Evolutionary conservation across 2,113 vertebrate species (phyloP).

Genomic region (Menura novaehollandiae): DNA sequence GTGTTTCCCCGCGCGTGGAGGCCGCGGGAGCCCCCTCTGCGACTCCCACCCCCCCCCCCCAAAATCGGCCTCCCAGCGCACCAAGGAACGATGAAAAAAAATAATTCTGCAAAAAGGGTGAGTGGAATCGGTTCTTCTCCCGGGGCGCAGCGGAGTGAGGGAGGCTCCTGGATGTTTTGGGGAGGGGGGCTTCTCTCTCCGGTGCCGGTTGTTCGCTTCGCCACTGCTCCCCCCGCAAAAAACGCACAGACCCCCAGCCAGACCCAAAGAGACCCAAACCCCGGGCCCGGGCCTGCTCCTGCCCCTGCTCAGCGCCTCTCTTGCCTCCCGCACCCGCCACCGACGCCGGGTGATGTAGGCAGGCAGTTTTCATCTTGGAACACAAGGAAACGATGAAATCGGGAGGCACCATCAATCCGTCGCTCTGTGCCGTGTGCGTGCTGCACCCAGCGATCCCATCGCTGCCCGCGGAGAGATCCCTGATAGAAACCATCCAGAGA

Average conservation of each 20-base stretch:
- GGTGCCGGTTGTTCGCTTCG: not conserved
- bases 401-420: not conserved
- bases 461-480: not conserved
- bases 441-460: not conserved
- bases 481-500: rapidly evolving
- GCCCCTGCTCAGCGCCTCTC: not conserved
- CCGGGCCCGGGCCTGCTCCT: not conserved
- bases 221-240: not conserved
- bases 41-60: not conserved
- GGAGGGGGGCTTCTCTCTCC: not conserved
- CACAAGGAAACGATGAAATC: not conserved
- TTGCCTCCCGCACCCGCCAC: not conserved
- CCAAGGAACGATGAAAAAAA: slow-evolving; percentile 84
- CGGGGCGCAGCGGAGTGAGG: not conserved
- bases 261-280: not conserved
- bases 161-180: not conserved
- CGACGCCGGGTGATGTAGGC: not conserved
- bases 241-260: not conserved
- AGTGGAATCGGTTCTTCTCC: not conserved
- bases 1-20: not conserved
- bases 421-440: not conserved
- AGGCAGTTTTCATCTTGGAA: slow-evolving; percentile 12
- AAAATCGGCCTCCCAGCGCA: not conserved
- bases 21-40: not conserved
- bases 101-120: slow-evolving; percentile 82